These are phyloP conservation scores for Emydocephalus ijimae DNA, from an alignment of 2,113 vertebrate species.

Conservation along the genomic window DNA sequence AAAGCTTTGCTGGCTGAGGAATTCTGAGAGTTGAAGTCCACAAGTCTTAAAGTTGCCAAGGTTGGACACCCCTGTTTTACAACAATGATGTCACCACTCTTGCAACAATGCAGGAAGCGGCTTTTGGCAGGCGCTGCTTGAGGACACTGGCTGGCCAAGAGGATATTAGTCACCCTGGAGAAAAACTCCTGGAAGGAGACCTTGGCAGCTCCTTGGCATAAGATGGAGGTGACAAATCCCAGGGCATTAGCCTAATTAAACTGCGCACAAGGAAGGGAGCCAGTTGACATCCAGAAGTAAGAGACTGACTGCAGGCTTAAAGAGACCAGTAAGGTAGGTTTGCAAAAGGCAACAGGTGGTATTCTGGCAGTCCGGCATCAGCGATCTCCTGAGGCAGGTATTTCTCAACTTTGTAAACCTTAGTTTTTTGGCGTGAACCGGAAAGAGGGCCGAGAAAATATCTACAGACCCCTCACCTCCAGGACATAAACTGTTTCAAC, in stretches of 20 bases:
- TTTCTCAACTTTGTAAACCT: too few relatives aligned
- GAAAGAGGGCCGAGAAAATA: too few relatives aligned
- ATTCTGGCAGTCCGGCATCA: background rate
- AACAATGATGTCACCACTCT: background rate
- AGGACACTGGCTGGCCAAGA: background rate
- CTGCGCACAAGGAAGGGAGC: background rate
- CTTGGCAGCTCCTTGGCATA: background rate
- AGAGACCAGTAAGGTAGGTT: background rate
- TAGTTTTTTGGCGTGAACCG: too few relatives aligned
- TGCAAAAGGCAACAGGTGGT: background rate
- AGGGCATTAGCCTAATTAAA: background rate
- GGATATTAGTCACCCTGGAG: background rate
- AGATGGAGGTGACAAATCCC: slow-evolving; percentile 2
- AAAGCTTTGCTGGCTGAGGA: too few relatives aligned
- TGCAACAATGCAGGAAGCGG: background rate
- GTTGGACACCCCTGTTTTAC: too few relatives aligned
- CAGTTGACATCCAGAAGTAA: background rate
- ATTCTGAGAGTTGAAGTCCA: too few relatives aligned
- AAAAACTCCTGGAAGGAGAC: background rate
- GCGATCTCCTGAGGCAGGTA: background rate
- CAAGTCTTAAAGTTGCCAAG: too few relatives aligned
- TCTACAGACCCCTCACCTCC: too few relatives aligned
- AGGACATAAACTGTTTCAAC: too few relatives aligned
- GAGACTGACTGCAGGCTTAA: background rate
- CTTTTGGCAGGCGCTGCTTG: background rate